Percentiles rank a stretch among this genome's conserved stretches.
Conservation (phyloP, 1,140 invertebrate species). For the Thalassaphorura encarpata region DNA sequence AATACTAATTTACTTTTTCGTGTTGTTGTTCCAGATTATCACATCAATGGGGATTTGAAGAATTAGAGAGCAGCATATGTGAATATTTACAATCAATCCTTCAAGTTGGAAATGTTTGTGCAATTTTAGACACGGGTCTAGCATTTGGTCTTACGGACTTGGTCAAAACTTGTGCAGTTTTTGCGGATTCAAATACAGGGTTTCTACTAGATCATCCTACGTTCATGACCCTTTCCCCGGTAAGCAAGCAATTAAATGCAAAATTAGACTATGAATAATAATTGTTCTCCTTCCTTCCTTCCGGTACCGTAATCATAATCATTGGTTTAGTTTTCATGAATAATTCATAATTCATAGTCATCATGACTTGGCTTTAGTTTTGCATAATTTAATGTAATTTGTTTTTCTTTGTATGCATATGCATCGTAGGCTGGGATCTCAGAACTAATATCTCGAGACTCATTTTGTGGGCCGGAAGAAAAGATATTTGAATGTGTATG, state of each 20-base stretch:
- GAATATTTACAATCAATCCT: conserved; percentile 84
- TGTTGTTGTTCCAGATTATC: conserved; percentile 53
- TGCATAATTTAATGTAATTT: too few relatives aligned
- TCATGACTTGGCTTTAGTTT: too few relatives aligned
- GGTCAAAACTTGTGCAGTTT: conserved; percentile 52
- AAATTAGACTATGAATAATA: neutral
- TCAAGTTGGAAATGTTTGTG: conserved; percentile 77
- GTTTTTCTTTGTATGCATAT: conserved; percentile 21
- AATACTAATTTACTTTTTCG: conserved; percentile 19
- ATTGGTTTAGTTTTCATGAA: too few relatives aligned
- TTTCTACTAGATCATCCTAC: conserved; percentile 73
- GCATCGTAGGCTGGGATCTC: conserved; percentile 57
- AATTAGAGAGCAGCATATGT: conserved; percentile 81
- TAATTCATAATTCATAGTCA: too few relatives aligned
- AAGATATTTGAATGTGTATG: conserved; percentile 82
- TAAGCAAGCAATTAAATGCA: conserved; percentile 38
- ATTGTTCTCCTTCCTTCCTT: conserved; percentile 16
- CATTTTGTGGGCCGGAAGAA: conserved; percentile 90
- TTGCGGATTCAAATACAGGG: conserved; percentile 77
- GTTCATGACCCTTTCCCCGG: conserved; percentile 73
- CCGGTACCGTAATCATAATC: too few relatives aligned
- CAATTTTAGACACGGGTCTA: conserved; percentile 81
- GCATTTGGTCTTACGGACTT: conserved; percentile 56
- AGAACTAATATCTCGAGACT: conserved; percentile 80
- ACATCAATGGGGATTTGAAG: conserved; percentile 89